phyloP scores from a whole-genome alignment of 2,888 invertebrate species.

The Drosophila testacea region DNA sequence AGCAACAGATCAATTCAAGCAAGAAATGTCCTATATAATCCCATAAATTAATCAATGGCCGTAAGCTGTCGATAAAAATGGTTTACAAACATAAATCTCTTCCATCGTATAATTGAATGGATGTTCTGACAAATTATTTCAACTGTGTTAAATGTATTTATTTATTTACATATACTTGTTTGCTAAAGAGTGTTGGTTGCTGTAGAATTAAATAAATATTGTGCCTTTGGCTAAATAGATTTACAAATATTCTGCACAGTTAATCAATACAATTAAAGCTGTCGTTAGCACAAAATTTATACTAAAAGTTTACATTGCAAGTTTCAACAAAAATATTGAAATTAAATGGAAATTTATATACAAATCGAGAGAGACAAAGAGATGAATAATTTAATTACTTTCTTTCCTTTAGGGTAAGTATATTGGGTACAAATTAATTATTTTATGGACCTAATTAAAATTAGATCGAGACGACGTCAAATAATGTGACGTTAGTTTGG shows the following conservation, averaged over 20 bases:
- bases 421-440: neutral
- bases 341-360: neutral
- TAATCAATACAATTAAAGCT: neutral
- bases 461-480: neutral
- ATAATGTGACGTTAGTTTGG: neutral
- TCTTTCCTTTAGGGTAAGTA: neutral
- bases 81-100: slow-evolving; percentile 32
- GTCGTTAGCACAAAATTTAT: neutral
- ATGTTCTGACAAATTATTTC: slow-evolving; percentile 22
- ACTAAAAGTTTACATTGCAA: neutral
- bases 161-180: neutral
- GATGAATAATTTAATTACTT: neutral
- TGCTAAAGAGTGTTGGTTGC: no score
- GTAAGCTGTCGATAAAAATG: slow-evolving; percentile 53
- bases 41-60: slow-evolving; percentile 56
- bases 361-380: neutral
- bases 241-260: neutral
- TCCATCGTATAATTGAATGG: slow-evolving; percentile 52
- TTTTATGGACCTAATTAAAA: neutral
- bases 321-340: neutral
- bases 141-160: neutral
- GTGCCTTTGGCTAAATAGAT: neutral
- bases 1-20: slow-evolving; percentile 28
- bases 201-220: neutral
- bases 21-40: slow-evolving; percentile 43